These are phyloP conservation scores for Hirtodrosophila alboralis DNA, from an alignment of 2,888 invertebrate genomes.

Conservation along the genomic window DNA sequence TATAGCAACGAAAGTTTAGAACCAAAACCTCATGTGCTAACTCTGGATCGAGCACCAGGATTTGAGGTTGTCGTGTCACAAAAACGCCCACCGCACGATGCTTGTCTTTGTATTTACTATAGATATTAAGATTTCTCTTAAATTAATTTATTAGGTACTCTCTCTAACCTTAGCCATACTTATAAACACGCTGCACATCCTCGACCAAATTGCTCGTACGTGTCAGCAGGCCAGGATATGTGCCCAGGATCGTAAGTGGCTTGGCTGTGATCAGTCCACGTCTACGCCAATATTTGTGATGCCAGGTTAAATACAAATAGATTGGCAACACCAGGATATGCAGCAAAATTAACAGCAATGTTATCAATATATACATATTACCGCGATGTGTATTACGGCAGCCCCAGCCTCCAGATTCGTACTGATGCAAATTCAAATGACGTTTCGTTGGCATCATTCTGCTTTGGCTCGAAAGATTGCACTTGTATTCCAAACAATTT, in stretches of 20 bases:
- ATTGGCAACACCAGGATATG: constrained; percentile 55
- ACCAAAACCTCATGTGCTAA: constrained; percentile 82
- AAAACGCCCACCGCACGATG: constrained; percentile 84
- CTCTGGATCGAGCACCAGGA: constrained; percentile 83
- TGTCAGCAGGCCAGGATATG: constrained; percentile 72
- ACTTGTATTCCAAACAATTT: neutral
- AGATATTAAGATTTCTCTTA: neutral
- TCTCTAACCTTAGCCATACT: constrained; percentile 69
- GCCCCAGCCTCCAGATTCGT: constrained; percentile 36
- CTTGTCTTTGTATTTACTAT: constrained; percentile 76
- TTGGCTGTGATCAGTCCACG: constrained; percentile 81
- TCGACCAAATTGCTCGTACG: constrained; percentile 75
- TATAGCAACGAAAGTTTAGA: constrained; percentile 81
- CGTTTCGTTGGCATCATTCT: constrained; percentile 2
- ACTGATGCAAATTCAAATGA: constrained; percentile 22
- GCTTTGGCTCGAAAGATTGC: constrained; percentile 8
- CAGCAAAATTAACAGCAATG: constrained; percentile 38
- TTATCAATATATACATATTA: constrained; percentile 43
- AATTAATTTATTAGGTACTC: neutral
- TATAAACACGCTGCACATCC: constrained; percentile 82
- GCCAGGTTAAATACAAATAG: constrained; percentile 77
- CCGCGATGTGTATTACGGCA: constrained; percentile 70
- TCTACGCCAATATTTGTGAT: constrained; percentile 82
- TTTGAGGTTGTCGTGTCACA: constrained; percentile 77
- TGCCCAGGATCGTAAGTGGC: constrained; percentile 82